Evolutionary conservation across 2,888 invertebrate species (phyloP), one percentile per base, ranked within the genome.

Genomic region (Neocrepidodera transversa): DNA sequence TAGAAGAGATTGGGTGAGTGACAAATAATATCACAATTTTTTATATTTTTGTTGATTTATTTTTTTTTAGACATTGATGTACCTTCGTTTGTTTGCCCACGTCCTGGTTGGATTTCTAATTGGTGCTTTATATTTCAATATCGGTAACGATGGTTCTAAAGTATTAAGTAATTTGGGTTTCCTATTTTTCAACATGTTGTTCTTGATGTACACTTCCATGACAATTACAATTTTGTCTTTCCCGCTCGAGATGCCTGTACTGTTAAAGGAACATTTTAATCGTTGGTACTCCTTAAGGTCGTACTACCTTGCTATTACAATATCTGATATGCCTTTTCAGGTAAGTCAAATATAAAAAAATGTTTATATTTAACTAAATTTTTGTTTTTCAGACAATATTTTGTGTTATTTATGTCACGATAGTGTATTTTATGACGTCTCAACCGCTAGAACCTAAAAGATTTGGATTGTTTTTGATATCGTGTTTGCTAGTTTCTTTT

Each of bases 141-240:
- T 95, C 75, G 97, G 97, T 62, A 92, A 97, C 77, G 96, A 97
- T 80, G 97, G 95, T 70, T 91, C 92, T 70, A 97, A 97, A 81
- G 95, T 96, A 60, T 87, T 96, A 64, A 96, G 95, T 77, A 98
- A 98, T 80, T 88, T 96, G 69, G 97, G 96, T 63, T 97, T 95
- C 83, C 84, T 97, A 18, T 97, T 98, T 86, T 97, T 98, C 86
- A 96, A 96, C 79, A 94, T 97, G 92, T 85, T 98, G 76, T 98
- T 98, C 85, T 87, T 97, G 67, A 97, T 97, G 95, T 98, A 97
- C 84, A 96, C 97, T 0, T 95, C 97, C n/a, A 95, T 98, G 91
- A 98, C 97, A 78, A 97, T 97, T 73, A 98, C 97, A 42, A 96
- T 98, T 74, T 85, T 98, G 68, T 97, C 97, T 74, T 97, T 97